Conservation (phyloP, 2,113 vertebrate genomes). For the Heteronetta atricapilla region DNA sequence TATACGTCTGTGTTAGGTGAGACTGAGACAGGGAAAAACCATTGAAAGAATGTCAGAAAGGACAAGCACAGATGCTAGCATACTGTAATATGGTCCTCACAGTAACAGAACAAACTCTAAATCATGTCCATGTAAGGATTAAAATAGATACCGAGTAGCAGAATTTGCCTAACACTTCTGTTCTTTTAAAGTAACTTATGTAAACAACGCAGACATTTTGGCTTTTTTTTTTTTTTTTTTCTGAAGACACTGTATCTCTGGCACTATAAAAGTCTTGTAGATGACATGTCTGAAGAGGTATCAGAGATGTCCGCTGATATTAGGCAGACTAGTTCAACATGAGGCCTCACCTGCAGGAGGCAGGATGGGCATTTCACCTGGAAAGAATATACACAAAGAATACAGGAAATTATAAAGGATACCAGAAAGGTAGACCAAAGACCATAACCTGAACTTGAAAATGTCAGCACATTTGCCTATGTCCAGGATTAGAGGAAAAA, state of each 20-base stretch:
- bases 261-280: not conserved
- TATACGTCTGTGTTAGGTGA: not conserved
- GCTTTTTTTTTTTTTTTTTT: rapidly evolving
- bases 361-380: not conserved
- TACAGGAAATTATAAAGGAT: not conserved
- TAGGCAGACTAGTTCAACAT: not conserved
- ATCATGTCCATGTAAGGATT: not conserved
- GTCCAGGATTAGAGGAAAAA: not conserved
- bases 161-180: not conserved
- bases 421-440: not conserved
- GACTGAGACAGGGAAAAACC: not conserved
- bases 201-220: not conserved
- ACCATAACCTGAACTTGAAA: not conserved
- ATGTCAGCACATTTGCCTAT: not conserved
- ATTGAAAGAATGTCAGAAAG: not conserved
- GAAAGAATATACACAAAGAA: not conserved
- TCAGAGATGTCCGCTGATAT: not conserved
- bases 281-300: not conserved
- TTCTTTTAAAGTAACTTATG: not conserved
- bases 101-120: not conserved
- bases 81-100: not conserved
- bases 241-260: not conserved
- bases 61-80: not conserved
- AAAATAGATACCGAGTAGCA: not conserved
- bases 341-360: not conserved